Conservation (phyloP, 2,888 invertebrate species). For the Unio pictorum region DNA sequence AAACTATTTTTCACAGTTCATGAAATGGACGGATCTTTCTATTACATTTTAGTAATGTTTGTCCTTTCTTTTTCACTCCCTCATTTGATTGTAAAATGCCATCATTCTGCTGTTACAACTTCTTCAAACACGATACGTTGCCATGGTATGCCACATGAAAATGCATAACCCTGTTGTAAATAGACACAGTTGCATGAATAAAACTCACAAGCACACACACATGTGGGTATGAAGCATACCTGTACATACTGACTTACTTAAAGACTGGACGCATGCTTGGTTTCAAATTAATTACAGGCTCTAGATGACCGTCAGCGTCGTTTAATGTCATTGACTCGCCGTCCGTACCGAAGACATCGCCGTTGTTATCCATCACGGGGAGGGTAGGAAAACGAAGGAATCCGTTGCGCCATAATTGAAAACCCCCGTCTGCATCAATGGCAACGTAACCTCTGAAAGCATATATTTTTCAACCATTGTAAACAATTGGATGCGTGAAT, state of each 20-base stretch:
- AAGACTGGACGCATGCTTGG: conserved; percentile 22
- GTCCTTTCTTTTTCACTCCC: too few species aligned
- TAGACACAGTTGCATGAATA: too few species aligned
- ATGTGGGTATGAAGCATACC: background rate
- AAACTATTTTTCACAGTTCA: too few species aligned
- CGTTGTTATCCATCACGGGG: conserved; percentile 47
- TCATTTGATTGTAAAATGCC: too few species aligned
- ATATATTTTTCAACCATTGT: background rate
- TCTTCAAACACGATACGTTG: too few species aligned
- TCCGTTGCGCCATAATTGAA: conserved; percentile 35
- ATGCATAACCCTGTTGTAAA: too few species aligned
- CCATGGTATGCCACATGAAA: too few species aligned
- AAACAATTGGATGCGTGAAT: background rate
- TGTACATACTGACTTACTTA: conserved; percentile 10
- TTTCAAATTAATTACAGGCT: conserved; percentile 28
- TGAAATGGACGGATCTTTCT: too few species aligned
- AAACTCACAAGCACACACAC: background rate
- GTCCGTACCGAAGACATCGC: conserved; percentile 51
- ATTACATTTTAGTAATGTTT: too few species aligned
- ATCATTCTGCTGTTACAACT: too few species aligned
- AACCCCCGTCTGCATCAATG: conserved; percentile 33
- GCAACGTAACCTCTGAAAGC: conserved; percentile 47
- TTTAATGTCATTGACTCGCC: conserved; percentile 41
- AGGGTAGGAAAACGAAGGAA: conserved; percentile 42
- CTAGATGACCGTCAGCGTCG: conserved; percentile 31